Conservation (phyloP, 2,113 vertebrate genomes). For the Vireo altiloquus region DNA sequence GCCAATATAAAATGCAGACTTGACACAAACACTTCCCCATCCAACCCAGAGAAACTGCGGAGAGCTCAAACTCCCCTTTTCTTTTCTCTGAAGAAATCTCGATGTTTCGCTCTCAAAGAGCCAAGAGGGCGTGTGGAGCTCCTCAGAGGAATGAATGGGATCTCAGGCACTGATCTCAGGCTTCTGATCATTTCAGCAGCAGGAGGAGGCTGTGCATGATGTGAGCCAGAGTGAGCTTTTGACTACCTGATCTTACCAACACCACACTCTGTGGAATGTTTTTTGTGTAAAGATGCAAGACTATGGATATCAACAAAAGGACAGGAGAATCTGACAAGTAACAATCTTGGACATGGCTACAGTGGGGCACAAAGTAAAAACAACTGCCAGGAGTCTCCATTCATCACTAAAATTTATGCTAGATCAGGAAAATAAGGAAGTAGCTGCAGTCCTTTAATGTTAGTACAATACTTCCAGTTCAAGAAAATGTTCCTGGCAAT, state of each 20-base stretch:
- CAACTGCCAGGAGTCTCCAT: not conserved
- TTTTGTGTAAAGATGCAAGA: not conserved
- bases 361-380: not conserved
- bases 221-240: not conserved
- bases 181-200: constrained; percentile 7
- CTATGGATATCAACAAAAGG: not conserved
- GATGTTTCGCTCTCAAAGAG: not conserved
- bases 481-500: not conserved
- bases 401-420: not conserved
- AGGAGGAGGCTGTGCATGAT: not conserved
- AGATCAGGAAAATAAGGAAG: not conserved
- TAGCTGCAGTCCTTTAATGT: not conserved
- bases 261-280: accelerated
- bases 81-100: not conserved
- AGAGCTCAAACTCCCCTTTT: not conserved
- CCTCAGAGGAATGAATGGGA: not conserved
- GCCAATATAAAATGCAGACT: not conserved
- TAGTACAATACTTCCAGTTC: not conserved
- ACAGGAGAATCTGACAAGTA: not conserved
- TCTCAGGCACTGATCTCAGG: not conserved
- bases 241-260: not conserved
- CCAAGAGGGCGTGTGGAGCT: not conserved
- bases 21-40: not conserved
- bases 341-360: not conserved
- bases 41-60: accelerated